Base-by-base conservation (phyloP, 2,113 vertebrate genomes). In the Illadopsis cleaveri region DNA sequence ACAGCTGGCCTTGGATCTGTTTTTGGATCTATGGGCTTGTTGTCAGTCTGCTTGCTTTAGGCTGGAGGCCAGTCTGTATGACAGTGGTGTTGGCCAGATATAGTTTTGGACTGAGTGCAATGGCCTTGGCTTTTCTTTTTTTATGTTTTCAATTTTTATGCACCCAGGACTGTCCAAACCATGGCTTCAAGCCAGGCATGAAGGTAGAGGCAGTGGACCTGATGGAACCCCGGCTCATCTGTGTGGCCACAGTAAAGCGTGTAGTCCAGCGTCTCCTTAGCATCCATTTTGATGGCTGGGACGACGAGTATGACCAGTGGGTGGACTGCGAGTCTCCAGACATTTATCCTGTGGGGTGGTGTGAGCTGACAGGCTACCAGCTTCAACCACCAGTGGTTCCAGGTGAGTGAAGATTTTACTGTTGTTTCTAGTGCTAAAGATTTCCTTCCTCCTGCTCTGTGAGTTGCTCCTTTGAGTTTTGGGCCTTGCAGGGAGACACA, bases 211-310 rank as follows among this genome's bases (percentile, higher is more conserved):
- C 99, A 1, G 99, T 99, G 93, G 99, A 99, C 96, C 96, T 99
- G 95, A 99, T 99, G 99, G 99, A 99, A 94, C 99, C 99, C 2
- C 98, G 99, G 8, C 98, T 99, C 56, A 98, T 99, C 95, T 99
- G 99, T 0, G 99, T 99, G 82, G 99, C 99, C 96, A 99, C 99
- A 0, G 98, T 99, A 87, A 98, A 97, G 91, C 98, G 98, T 4
- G 98, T 98, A 14, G 98, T 99, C 12, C 98, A 99, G 2, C 98
- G 99, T 10, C 98, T 99, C 44, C 98, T 99, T 58, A 98, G 99
- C 57, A 98, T 99, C 80, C 99, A 99, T 93, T 99, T 99, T 4
- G 99, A 99, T 4, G 99, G 99, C 95, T 99, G 99, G 99, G 99
- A 99, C 85, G 98, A 96, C 0, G 99, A 99, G 94, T 99, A 99